A percentile compares a stretch with the other conserved stretches of the same genome.
phyloP scores from a whole-genome alignment of 1,140 invertebrate species.

The Drosophila carrolli region DNA sequence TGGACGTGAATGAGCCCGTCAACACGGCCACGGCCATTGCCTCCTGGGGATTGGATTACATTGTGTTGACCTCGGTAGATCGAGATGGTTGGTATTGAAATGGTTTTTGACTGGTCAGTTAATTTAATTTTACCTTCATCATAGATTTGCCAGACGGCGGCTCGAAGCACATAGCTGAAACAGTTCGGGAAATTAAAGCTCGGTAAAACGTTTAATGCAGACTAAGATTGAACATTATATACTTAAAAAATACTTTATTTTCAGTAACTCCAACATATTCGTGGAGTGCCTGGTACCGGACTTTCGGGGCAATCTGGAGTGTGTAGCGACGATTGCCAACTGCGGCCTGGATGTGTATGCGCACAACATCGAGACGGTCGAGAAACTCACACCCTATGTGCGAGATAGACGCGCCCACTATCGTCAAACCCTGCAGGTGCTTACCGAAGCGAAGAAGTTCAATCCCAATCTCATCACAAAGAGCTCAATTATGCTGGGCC shows the following conservation, averaged over 20 bases:
- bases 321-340: slow-evolving; percentile 91
- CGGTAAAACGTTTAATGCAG: slow-evolving; percentile 22
- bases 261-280: slow-evolving; percentile 92
- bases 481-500: slow-evolving; percentile 98
- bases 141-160: slow-evolving; percentile 95
- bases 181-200: slow-evolving; percentile 90
- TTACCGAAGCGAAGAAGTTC: slow-evolving; percentile 92
- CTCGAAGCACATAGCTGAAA: slow-evolving; percentile 95
- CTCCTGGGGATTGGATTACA: slow-evolving; percentile 98
- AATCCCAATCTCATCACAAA: slow-evolving; percentile 96
- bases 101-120: background rate
- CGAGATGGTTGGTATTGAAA: slow-evolving; percentile 89
- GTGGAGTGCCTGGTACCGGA: slow-evolving; percentile 99
- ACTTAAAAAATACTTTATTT: slow-evolving; percentile 41
- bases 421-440: slow-evolving; percentile 92
- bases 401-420: slow-evolving; percentile 94
- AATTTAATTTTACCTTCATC: slow-evolving; percentile 80
- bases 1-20: slow-evolving; percentile 95
- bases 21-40: slow-evolving; percentile 97
- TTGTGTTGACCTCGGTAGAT: slow-evolving; percentile 99
- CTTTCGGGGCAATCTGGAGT: slow-evolving; percentile 93
- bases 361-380: slow-evolving; percentile 98
- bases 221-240: no score
- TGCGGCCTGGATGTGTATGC: slow-evolving; percentile 97
- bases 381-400: slow-evolving; percentile 94